Base-by-base conservation (phyloP, 1,140 invertebrate genomes). In the Aporrectodea caliginosa region DNA sequence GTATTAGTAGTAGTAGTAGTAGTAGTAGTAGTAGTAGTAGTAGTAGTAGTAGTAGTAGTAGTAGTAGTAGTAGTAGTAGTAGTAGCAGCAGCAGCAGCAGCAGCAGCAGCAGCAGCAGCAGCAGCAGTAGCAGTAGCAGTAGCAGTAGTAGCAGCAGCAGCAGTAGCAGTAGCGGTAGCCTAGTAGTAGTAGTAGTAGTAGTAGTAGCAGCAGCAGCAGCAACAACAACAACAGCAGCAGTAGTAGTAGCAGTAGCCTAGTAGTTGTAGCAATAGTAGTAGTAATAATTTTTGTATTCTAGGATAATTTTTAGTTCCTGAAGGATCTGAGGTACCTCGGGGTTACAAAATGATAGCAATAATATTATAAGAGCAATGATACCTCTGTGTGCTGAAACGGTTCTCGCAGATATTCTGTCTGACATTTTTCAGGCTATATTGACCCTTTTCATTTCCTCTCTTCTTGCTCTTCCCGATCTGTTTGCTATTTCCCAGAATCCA, bases 1-100 rank as follows among this genome's bases (percentile, higher is more conserved):
- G 6, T 58, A 58, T 58, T 58, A 58, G 6, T 58, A 58, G 6
- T 58, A 58, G 6, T 58, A 58, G 6, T 58, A 58, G 43, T 58
- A 58, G 43, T 58, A 58, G 43, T 58, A 58, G 43, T 58, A 58
- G 43, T 58, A 58, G 43, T 58, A 58, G 43, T 58, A 58, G 43
- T 58, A 58, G 43, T 58, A 58, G 43, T 58, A 58, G 43, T 58
- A 58, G 43, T 58, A 58, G 43, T 58, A 58, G 43, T 58, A 58
- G 43, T 58, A 58, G 43, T 58, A 58, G 43, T 58, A 58, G 43
- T 58, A 58, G 43, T 58, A 58, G 43, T 58, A 58, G 43, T 58
- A 58, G 43, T 58, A 58, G n/a, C n/a, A n/a, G n/a, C n/a, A n/a
- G 22, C 43, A 12, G 43, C 43, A 58, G 6, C 6, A 6, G 22